Conservation (phyloP, 2,113 vertebrate species). For the Indicator maculatus region DNA sequence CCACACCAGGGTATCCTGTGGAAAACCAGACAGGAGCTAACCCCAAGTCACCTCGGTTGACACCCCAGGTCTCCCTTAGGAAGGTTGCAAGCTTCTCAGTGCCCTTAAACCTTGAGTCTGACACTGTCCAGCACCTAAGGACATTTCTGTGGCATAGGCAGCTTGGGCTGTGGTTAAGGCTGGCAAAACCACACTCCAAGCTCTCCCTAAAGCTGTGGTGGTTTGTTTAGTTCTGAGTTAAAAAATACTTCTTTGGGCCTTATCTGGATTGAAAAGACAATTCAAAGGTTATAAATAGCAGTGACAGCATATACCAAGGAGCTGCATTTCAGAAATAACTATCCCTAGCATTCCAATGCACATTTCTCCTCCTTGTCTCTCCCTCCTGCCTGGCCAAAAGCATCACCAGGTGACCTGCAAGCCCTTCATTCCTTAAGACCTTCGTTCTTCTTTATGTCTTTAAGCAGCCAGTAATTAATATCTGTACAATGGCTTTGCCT, state of each 20-base stretch:
- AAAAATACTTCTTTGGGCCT: conserved; percentile 23
- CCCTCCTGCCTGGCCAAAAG: neutral
- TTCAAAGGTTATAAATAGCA: conserved; percentile 66
- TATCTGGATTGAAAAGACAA: conserved; percentile 52
- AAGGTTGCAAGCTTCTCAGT: neutral
- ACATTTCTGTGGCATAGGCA: accelerated
- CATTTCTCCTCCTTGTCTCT: neutral
- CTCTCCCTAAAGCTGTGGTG: neutral
- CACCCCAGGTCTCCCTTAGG: accelerated
- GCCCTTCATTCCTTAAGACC: neutral
- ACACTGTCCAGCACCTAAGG: accelerated
- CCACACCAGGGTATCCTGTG: accelerated
- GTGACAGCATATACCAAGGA: conserved; percentile 37
- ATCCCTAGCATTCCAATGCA: neutral
- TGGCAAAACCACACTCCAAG: neutral
- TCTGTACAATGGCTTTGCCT: conserved; percentile 22
- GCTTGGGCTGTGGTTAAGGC: accelerated
- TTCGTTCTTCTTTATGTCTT: neutral
- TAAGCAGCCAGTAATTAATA: conserved; percentile 55
- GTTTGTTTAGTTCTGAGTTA: neutral
- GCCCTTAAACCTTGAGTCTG: accelerated
- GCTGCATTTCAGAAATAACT: neutral
- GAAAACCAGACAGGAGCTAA: neutral
- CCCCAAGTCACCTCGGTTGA: neutral
- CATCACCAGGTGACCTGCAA: conserved; percentile 12